Percentiles rank a stretch among this genome's conserved stretches.
Conservation (phyloP, 2,113 vertebrate species). For the Tychaedon coryphoeus region DNA sequence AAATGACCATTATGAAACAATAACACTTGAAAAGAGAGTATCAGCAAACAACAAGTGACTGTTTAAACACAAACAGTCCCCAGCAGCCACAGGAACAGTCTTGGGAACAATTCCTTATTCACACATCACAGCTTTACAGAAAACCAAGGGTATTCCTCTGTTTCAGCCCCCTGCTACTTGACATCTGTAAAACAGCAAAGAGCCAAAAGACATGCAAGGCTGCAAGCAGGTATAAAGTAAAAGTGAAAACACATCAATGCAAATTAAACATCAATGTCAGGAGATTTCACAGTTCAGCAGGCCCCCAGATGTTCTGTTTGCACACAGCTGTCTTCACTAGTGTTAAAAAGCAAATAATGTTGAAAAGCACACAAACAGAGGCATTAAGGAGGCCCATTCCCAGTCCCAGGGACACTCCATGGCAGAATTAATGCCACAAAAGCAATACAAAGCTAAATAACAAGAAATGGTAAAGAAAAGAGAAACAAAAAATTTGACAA, state of each 20-base stretch:
- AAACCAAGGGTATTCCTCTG: not conserved
- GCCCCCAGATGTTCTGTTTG: slow-evolving; percentile 5
- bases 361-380: not conserved
- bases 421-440: not conserved
- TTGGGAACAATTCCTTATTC: not conserved
- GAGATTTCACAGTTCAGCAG: slow-evolving; percentile 3
- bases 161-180: not conserved
- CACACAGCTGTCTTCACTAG: not conserved
- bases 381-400: not conserved
- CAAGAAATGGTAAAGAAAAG: not conserved
- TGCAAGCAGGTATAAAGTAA: not conserved
- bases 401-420: not conserved
- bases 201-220: not conserved
- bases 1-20: not conserved
- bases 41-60: not conserved
- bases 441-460: not conserved
- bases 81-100: not conserved
- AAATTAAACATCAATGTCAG: not conserved
- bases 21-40: not conserved
- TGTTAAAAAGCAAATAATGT: not conserved
- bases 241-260: not conserved
- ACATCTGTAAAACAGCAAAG: not conserved
- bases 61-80: not conserved
- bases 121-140: not conserved
- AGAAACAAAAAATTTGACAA: fast-evolving